Conservation (phyloP, 2,113 vertebrate genomes). For the Ovibos moschatus region DNA sequence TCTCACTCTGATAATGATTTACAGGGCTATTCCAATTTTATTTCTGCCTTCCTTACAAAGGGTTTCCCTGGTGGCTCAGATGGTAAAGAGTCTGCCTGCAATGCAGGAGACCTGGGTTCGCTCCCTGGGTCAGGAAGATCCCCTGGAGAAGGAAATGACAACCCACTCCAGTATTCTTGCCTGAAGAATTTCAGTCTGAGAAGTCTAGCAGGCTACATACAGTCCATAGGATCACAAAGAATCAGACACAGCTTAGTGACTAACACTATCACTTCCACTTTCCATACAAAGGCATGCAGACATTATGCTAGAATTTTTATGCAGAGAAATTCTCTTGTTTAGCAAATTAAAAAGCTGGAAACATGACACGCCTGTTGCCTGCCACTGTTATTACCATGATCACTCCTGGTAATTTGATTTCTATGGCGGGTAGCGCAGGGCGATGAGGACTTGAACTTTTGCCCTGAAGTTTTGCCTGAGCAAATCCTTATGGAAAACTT, state of each 20-base stretch:
- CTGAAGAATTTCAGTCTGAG: not conserved
- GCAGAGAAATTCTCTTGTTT: not conserved
- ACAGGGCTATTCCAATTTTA: not conserved
- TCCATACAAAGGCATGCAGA: not conserved
- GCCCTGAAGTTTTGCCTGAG: not conserved
- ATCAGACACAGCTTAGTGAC: not conserved
- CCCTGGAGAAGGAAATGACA: not conserved
- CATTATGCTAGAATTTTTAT: not conserved
- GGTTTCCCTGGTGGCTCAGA: not conserved
- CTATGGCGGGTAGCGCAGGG: not conserved
- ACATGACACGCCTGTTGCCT: not conserved
- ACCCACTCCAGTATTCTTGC: not conserved
- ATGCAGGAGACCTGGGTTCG: not conserved
- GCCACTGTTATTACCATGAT: not conserved
- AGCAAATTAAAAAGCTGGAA: not conserved
- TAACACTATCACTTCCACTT: not conserved
- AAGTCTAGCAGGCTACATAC: not conserved
- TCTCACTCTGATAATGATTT: not conserved
- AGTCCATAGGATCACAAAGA: not conserved
- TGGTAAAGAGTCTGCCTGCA: not conserved
- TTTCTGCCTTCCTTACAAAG: not conserved
- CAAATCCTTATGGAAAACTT: not conserved
- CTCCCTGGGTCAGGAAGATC: not conserved
- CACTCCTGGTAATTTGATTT: not conserved
- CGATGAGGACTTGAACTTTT: not conserved